Base-by-base conservation (phyloP, 2,888 invertebrate genomes). In the Netelia melanura region DNA sequence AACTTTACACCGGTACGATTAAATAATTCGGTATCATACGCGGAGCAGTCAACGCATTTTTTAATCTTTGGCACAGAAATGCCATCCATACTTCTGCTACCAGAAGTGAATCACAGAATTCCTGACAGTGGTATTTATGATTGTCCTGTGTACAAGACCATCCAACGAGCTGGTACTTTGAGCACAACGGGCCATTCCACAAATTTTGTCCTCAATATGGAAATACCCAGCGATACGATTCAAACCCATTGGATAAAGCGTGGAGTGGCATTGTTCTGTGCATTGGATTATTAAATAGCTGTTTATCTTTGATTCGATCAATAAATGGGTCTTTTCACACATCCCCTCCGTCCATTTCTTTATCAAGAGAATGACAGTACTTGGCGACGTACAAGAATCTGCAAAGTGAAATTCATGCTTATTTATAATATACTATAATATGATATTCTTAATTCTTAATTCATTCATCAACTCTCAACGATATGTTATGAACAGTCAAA, bases 171-270 rank as follows among this genome's bases (percentile, higher is more conserved):
- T 72, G 96, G 96, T 43, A 95, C 94, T 0, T 92, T 96, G 10
- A 96, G 96, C 52, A 96, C 96, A 0, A 96, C 96, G 0, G 96
- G 96, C 9, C 96, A 96, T 92, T 96, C 96, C 3, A 96, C 96
- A 8, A 96, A 96, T 93, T 96, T 96, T 90, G 96, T 96, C 56
- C 93, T 96, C 44, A 94, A 95, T 1, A 95, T 96, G 92, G 95
- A 95, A 92, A 92, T 96, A 67, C 96, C 96, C 0, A 95, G 95
- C n/a, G 88, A 93, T 64, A 92, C 94, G 84, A 91, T 94, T 0
- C 94, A 95, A 90, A 92, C 93, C 2, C 96, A 96, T 89, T 96
- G 96, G 96, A 95, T 96, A 25, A 95, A 95, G 90, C 91, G 96
- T 86, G 96, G 96, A 6, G 96, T 95, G 3, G 96, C 96, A 1